Evolutionary conservation across 2,113 vertebrate genomes (phyloP).

Genomic region (Peromyscus polionotus): DNA sequence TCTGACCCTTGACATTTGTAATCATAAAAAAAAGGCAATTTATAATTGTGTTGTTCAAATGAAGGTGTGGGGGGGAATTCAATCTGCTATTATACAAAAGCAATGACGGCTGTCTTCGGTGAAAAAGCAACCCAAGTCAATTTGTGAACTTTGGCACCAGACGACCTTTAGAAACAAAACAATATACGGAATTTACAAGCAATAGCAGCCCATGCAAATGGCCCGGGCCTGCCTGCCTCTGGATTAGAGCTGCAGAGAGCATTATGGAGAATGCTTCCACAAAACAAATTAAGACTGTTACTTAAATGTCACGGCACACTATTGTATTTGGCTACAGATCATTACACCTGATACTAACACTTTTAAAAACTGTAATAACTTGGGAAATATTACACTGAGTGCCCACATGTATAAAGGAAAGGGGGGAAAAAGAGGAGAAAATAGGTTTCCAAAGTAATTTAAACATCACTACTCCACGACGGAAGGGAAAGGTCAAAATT

Average conservation of each 20-base stretch:
- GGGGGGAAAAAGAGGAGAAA: constrained; percentile 82
- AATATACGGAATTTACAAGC: constrained; percentile 93
- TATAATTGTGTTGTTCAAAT: constrained; percentile 91
- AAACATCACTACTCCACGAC: constrained; percentile 88
- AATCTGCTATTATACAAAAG: constrained; percentile 91
- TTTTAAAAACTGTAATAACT: constrained; percentile 98
- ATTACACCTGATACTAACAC: constrained; percentile 98
- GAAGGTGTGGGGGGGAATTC: constrained; percentile 85
- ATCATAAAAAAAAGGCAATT: constrained; percentile 83
- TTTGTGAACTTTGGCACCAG: constrained; percentile 98
- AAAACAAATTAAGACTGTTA: constrained; percentile 99
- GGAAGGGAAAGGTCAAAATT: constrained; percentile 89
- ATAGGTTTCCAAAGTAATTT: constrained; percentile 89
- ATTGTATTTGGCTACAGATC: constrained; percentile 99
- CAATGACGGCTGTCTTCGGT: constrained; percentile 89
- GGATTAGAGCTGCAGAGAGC: constrained; percentile 87
- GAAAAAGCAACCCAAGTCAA: constrained; percentile 92
- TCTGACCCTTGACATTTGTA: constrained; percentile 88
- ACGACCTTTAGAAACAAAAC: constrained; percentile 96
- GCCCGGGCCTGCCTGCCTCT: constrained; percentile 86
- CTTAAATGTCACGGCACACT: constrained; percentile 99
- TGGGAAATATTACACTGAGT: constrained; percentile 94
- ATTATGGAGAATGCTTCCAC: constrained; percentile 88
- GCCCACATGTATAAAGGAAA: constrained; percentile 89
- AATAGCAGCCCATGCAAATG: constrained; percentile 91